A percentile compares a stretch with the other conserved stretches of the same genome.
These are phyloP conservation scores for Bombus soroeensis DNA, from an alignment of 1,140 invertebrate genomes.

Conservation along the genomic window DNA sequence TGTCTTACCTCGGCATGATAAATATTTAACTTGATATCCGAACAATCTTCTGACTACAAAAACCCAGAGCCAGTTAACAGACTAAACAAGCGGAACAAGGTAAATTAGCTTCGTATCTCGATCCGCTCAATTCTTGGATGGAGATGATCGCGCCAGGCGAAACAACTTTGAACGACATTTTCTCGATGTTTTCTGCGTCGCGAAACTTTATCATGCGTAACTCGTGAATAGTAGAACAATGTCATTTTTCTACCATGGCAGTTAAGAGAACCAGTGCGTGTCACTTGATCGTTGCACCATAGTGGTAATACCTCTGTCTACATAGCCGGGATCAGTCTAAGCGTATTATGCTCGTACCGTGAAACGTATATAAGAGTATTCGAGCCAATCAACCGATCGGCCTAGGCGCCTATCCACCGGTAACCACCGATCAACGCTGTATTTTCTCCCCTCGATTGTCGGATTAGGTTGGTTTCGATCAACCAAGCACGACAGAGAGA, in stretches of 20 bases:
- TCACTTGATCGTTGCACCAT: slow-evolving; percentile 13
- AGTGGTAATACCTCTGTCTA: slow-evolving; percentile 43
- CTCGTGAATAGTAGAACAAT: slow-evolving; percentile 2
- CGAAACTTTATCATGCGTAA: neutral
- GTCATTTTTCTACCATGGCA: slow-evolving; percentile 3
- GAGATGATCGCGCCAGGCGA: neutral
- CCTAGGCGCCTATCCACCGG: neutral
- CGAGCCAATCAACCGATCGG: slow-evolving; percentile 33
- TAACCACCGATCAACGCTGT: slow-evolving; percentile 9
- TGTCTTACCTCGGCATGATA: no score
- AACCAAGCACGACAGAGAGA: neutral
- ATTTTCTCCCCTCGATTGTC: slow-evolving; percentile 4
- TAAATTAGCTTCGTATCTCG: neutral
- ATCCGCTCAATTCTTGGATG: neutral
- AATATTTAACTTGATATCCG: no score
- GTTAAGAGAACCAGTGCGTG: slow-evolving; percentile 25
- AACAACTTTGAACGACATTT: neutral
- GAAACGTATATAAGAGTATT: slow-evolving; percentile 37
- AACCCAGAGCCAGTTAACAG: no score
- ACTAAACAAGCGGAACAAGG: neutral
- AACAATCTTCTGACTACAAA: no score
- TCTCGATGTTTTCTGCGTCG: neutral
- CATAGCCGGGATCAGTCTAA: slow-evolving; percentile 42
- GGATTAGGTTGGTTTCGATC: slow-evolving; percentile 29
- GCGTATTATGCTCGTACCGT: slow-evolving; percentile 40